These are phyloP conservation scores for Melangyna quadrimaculata DNA, from an alignment of 2,888 invertebrate species.

Conservation along the genomic window DNA sequence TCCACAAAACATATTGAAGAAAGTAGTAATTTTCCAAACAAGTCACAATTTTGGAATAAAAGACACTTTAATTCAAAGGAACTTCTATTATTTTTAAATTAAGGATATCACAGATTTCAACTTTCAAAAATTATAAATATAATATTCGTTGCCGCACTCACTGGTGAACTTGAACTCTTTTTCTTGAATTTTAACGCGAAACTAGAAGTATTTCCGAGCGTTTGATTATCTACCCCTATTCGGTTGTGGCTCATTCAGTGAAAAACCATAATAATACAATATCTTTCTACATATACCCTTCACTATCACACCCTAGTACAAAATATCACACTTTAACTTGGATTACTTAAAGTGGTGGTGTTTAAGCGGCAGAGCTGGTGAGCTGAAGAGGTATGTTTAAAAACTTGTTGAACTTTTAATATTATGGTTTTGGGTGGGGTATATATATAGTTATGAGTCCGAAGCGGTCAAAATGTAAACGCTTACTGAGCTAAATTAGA, in stretches of 20 bases:
- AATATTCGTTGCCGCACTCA: not conserved
- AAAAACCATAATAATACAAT: slow-evolving; percentile 30
- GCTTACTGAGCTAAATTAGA: slow-evolving; percentile 76
- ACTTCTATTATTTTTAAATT: not conserved
- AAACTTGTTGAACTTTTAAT: slow-evolving; percentile 44
- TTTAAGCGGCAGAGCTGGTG: slow-evolving; percentile 1
- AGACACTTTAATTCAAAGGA: slow-evolving; percentile 2
- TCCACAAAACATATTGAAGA: slow-evolving; percentile 27
- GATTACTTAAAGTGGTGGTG: slow-evolving; percentile 31
- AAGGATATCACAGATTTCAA: not conserved
- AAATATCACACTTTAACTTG: slow-evolving; percentile 39
- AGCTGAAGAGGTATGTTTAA: slow-evolving; percentile 27
- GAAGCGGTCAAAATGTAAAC: slow-evolving; percentile 78
- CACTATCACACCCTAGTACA: slow-evolving; percentile 47
- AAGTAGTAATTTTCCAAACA: not conserved
- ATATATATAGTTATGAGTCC: slow-evolving; percentile 50
- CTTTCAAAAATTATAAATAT: not conserved
- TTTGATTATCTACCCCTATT: slow-evolving; percentile 66
- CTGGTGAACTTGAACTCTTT: slow-evolving; percentile 60
- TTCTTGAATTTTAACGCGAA: slow-evolving; percentile 54
- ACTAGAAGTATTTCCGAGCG: slow-evolving; percentile 59
- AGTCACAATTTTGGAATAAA: not conserved
- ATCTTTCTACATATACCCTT: not conserved
- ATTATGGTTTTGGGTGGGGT: slow-evolving; percentile 20
- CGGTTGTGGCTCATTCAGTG: not conserved